A percentile compares a stretch with the other conserved stretches of the same genome.
These are phyloP conservation scores for Euwallacea similis DNA, from an alignment of 1,140 invertebrate species.

Conservation along the genomic window DNA sequence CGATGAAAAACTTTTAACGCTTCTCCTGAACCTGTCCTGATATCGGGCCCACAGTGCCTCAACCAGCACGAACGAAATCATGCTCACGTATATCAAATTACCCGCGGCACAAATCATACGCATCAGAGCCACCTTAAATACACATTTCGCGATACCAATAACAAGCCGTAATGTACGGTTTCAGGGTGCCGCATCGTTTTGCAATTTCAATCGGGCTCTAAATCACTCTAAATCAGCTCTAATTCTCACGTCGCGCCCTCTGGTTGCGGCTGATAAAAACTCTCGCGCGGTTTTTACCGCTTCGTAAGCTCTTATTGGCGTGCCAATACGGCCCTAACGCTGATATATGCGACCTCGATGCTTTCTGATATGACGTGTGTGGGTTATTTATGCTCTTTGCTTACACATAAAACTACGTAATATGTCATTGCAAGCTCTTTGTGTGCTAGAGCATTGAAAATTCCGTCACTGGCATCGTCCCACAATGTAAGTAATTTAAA, in stretches of 20 bases:
- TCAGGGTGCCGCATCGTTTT: constrained; percentile 26
- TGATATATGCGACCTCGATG: constrained; percentile 14
- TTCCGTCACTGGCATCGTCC: no score
- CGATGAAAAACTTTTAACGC: no score
- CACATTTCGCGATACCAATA: constrained; percentile 26
- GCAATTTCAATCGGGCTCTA: constrained; percentile 34
- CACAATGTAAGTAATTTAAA: no score
- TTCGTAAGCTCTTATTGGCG: background rate
- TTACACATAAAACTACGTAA: background rate
- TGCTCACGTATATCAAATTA: constrained; percentile 26
- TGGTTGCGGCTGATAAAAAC: constrained; percentile 29
- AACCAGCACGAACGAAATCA: no score
- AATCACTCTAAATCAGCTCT: constrained; percentile 32
- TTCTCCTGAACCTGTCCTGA: no score
- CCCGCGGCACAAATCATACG: constrained; percentile 17
- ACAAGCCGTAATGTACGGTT: constrained; percentile 26
- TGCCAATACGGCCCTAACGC: constrained; percentile 12
- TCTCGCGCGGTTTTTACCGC: constrained; percentile 19
- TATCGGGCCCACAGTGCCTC: no score
- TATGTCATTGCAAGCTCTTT: no score
- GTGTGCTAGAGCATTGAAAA: no score
- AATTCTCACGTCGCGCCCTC: constrained; percentile 31
- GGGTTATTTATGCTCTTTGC: background rate
- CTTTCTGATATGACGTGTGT: constrained; percentile 13
- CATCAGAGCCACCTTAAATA: constrained; percentile 22